Conservation (phyloP, 2,797 vertebrate species). For the Sparidentex hasta region DNA sequence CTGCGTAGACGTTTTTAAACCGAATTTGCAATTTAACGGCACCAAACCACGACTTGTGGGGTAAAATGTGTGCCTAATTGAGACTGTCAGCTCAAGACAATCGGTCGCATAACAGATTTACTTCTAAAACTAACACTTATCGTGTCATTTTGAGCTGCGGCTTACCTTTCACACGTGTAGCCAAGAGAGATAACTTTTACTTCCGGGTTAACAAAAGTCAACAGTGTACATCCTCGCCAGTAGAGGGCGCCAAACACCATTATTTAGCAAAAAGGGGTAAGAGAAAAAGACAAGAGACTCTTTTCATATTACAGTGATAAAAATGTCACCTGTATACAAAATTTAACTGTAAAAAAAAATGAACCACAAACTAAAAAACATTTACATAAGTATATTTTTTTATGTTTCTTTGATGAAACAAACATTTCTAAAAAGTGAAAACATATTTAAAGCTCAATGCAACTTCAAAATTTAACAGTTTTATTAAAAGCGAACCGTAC, state of each 20-base stretch:
- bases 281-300: too few relatives aligned
- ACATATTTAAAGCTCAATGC: not conserved
- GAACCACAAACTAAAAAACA: not conserved
- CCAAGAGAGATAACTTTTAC: not conserved
- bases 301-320: not conserved
- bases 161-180: conserved; percentile 75
- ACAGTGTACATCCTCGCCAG: not conserved
- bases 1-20: not conserved
- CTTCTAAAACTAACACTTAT: not conserved
- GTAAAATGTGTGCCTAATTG: fast-evolving
- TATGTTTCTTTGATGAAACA: not conserved
- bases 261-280: too few relatives aligned
- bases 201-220: conserved; percentile 73
- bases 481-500: not conserved
- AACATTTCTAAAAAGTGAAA: not conserved
- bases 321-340: not conserved
- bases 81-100: not conserved
- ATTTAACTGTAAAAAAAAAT: too few relatives aligned
- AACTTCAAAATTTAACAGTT: not conserved
- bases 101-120: not conserved
- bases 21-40: fast-evolving
- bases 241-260: conserved; percentile 45
- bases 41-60: not conserved
- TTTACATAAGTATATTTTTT: not conserved
- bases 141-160: not conserved